Evolutionary conservation across 2,888 invertebrate genomes (phyloP).

Genomic region (Hofmannophila pseudospretella): DNA sequence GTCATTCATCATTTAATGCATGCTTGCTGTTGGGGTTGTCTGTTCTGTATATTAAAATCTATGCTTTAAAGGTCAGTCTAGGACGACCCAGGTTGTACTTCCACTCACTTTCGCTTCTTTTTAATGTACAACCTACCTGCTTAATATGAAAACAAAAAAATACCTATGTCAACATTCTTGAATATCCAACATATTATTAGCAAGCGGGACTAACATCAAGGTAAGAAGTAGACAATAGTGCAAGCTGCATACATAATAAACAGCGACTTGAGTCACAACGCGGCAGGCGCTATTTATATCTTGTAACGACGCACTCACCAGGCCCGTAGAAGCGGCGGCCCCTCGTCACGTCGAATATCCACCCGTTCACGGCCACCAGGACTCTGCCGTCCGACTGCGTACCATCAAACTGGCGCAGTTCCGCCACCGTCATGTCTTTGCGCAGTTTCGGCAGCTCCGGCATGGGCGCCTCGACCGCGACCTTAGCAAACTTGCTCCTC

Average conservation of each 20-base stretch:
- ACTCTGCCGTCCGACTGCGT: constrained; percentile 91
- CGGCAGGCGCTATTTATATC: constrained; percentile 58
- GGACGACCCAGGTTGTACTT: too few species aligned
- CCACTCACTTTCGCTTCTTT: too few species aligned
- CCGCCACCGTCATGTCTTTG: constrained; percentile 92
- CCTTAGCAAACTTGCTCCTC: constrained; percentile 57
- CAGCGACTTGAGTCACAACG: constrained; percentile 41
- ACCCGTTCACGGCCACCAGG: constrained; percentile 95
- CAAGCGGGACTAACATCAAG: too few species aligned
- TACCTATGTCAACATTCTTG: too few species aligned
- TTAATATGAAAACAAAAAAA: too few species aligned
- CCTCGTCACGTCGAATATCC: constrained; percentile 95
- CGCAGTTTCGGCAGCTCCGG: constrained; percentile 86
- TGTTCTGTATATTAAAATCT: too few species aligned
- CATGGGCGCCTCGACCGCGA: constrained; percentile 34
- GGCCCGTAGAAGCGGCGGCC: constrained; percentile 96
- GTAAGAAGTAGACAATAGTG: too few species aligned
- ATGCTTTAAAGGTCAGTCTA: too few species aligned
- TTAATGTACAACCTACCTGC: too few species aligned
- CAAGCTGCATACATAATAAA: constrained; percentile 28
- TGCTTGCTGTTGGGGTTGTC: too few species aligned
- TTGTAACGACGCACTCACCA: constrained; percentile 79
- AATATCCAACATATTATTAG: too few species aligned
- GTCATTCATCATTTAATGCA: too few species aligned
- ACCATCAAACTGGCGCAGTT: constrained; percentile 92